phyloP scores from a whole-genome alignment of 2,113 vertebrate genomes.

The Amblyornis subalaris region DNA sequence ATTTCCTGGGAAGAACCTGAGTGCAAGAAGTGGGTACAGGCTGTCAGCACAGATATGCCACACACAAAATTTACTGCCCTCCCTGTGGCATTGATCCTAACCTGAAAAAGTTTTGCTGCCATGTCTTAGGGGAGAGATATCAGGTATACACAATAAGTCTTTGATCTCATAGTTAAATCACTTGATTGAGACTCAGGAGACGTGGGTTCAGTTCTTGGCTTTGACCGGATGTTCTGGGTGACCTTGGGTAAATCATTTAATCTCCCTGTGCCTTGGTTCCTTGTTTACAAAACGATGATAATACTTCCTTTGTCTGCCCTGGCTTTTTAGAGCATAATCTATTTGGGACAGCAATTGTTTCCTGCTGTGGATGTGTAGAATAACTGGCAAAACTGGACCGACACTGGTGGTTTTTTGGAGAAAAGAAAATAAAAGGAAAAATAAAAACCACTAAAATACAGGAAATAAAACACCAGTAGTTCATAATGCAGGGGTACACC shows the following conservation, averaged over 20 bases:
- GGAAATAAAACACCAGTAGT: neutral
- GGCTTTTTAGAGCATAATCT: constrained; percentile 47
- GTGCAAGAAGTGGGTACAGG: neutral
- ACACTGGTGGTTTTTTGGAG: neutral
- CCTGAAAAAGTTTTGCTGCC: constrained; percentile 30
- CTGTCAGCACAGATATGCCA: constrained; percentile 27
- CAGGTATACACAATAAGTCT: constrained; percentile 37
- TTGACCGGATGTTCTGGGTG: constrained; percentile 45
- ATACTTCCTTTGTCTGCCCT: constrained; percentile 49
- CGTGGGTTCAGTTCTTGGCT: constrained; percentile 32
- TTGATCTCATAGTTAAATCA: constrained; percentile 46
- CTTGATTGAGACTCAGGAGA: constrained; percentile 38
- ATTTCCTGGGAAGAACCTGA: constrained; percentile 10
- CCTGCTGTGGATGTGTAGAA: neutral
- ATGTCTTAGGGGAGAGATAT: neutral
- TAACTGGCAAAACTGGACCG: neutral
- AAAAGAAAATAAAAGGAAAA: neutral
- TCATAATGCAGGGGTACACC: neutral
- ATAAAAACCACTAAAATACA: neutral
- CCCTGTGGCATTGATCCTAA: neutral
- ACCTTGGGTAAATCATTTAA: constrained; percentile 62
- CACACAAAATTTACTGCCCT: neutral
- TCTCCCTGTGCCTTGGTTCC: constrained; percentile 48
- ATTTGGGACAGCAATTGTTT: constrained; percentile 29
- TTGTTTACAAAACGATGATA: constrained; percentile 62